These are phyloP conservation scores for Tringa solitaria DNA, from an alignment of 2,113 vertebrate genomes.

Conservation along the genomic window DNA sequence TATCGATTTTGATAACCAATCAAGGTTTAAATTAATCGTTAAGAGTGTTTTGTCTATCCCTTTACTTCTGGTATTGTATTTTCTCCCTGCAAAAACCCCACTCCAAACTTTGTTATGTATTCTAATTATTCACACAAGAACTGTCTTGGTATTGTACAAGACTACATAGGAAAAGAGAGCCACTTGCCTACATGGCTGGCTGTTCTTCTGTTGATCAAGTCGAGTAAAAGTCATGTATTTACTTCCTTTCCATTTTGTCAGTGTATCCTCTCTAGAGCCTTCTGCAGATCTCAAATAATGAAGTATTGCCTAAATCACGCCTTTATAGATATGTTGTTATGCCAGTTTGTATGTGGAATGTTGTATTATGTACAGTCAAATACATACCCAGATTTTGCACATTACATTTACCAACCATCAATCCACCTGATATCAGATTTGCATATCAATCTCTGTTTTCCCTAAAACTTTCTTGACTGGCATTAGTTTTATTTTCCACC, in stretches of 20 bases:
- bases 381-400: not conserved
- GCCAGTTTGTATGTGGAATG: not conserved
- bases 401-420: not conserved
- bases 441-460: not conserved
- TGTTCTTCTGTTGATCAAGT: not conserved
- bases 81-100: rapidly evolving
- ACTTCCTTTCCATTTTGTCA: not conserved
- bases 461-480: not conserved
- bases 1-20: not conserved
- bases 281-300: not conserved
- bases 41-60: not conserved
- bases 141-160: not conserved
- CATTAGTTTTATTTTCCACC: not conserved
- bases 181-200: not conserved
- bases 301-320: not conserved
- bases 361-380: not conserved
- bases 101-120: not conserved
- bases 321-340: not conserved
- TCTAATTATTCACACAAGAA: not conserved
- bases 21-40: not conserved
- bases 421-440: not conserved
- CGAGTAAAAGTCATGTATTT: not conserved
- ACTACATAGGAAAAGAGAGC: not conserved
- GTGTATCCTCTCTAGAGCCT: not conserved
- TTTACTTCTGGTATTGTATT: not conserved